Percentiles rank a stretch among this genome's conserved stretches.
These are phyloP conservation scores for Setophaga petechia DNA, from an alignment of 2,113 vertebrate species.

Conservation along the genomic window DNA sequence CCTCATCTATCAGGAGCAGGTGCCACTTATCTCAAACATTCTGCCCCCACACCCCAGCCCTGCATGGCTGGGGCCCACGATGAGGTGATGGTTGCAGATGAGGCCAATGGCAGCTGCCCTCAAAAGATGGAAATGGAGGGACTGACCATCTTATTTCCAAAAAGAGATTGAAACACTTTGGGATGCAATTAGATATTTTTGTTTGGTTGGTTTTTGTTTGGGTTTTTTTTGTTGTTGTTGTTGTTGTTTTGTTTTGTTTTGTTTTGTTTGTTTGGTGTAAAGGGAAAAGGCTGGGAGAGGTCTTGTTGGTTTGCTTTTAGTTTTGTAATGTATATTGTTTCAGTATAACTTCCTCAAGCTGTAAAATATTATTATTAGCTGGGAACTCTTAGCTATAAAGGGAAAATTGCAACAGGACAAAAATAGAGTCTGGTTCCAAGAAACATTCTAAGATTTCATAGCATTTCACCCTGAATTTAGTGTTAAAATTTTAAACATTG, in stretches of 20 bases:
- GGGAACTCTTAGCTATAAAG: neutral
- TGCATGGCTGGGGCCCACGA: neutral
- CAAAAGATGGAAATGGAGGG: neutral
- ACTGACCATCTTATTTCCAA: neutral
- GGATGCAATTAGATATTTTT: neutral
- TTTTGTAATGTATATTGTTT: neutral
- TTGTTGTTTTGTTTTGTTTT: neutral
- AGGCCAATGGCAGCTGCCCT: neutral
- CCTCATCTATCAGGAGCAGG: neutral
- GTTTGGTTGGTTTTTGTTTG: neutral
- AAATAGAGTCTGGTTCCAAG: neutral
- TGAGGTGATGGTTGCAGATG: fast-evolving
- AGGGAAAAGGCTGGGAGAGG: neutral
- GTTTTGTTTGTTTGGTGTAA: neutral
- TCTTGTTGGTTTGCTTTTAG: neutral
- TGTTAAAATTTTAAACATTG: neutral
- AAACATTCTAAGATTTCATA: neutral
- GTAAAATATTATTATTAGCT: neutral
- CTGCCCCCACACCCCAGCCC: neutral
- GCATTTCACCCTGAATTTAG: neutral
- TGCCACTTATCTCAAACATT: neutral
- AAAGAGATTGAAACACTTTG: neutral
- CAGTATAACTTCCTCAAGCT: neutral
- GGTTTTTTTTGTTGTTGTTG: too few species aligned
- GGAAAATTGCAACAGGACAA: neutral